These are phyloP conservation scores for Micropoecilia bifurca DNA, from an alignment of 2,797 vertebrate genomes.

Conservation along the genomic window DNA sequence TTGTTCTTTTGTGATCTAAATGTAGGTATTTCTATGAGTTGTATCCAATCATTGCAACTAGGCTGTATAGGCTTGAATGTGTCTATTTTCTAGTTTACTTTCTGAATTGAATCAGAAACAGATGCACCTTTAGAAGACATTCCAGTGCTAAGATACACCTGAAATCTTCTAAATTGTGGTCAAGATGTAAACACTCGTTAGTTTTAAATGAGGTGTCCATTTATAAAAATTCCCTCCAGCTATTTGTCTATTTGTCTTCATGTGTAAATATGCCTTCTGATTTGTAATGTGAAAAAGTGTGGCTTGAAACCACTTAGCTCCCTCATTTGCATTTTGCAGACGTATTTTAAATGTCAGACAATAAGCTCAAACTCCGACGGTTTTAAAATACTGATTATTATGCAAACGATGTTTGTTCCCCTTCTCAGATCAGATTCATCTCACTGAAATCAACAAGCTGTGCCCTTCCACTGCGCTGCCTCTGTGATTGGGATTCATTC, in stretches of 20 bases:
- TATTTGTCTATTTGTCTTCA: slow-evolving; percentile 36
- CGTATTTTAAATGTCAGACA: slow-evolving; percentile 77
- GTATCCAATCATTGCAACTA: too few relatives aligned
- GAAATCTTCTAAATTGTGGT: neutral
- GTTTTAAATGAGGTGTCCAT: neutral
- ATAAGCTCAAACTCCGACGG: slow-evolving; percentile 60
- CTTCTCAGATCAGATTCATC: slow-evolving; percentile 46
- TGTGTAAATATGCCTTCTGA: slow-evolving; percentile 39
- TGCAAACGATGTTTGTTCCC: slow-evolving; percentile 66
- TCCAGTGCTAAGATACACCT: neutral
- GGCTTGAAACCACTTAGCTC: slow-evolving; percentile 56
- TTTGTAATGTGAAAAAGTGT: slow-evolving; percentile 48
- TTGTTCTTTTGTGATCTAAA: neutral
- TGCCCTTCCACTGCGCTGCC: slow-evolving; percentile 22
- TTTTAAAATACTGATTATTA: slow-evolving; percentile 68
- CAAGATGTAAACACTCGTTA: neutral
- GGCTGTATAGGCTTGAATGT: neutral
- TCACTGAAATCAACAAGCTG: slow-evolving; percentile 41
- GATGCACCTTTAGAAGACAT: neutral
- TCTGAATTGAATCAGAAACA: neutral
- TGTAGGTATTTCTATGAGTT: too few relatives aligned
- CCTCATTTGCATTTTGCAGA: slow-evolving; percentile 70
- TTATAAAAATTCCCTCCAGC: slow-evolving; percentile 15
- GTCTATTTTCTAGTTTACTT: neutral
- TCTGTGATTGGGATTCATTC: slow-evolving; percentile 48